Conservation (phyloP, 2,113 vertebrate genomes). For the Lepidothrix coronata region DNA sequence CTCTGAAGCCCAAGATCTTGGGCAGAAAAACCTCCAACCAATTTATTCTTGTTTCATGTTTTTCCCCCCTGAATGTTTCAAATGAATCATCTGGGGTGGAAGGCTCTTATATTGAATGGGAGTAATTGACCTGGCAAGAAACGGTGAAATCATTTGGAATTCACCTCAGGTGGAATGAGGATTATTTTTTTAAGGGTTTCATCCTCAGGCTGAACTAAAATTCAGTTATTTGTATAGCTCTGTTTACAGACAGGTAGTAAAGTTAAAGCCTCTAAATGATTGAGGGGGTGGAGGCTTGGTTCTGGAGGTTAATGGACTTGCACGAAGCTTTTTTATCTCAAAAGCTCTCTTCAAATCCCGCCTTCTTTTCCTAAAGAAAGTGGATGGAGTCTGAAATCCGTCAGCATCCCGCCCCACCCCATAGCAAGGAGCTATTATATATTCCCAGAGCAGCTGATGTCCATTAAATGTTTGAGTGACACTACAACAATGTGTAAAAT, state of each 20-base stretch:
- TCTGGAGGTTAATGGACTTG: conserved; percentile 8
- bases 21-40: not conserved
- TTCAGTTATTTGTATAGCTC: conserved; percentile 4
- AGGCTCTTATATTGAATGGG: not conserved
- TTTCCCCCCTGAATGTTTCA: not conserved
- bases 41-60: not conserved
- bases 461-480: conserved; percentile 57
- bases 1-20: not conserved
- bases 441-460: conserved; percentile 18
- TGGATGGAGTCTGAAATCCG: not conserved
- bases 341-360: not conserved
- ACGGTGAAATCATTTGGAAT: not conserved
- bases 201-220: not conserved
- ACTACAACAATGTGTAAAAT: conserved; percentile 56
- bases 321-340: not conserved
- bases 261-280: not conserved
- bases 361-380: not conserved
- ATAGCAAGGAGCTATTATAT: not conserved
- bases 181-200: not conserved
- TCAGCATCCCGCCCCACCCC: not conserved
- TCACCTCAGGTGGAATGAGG: not conserved
- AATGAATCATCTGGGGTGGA: not conserved
- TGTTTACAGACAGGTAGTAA: not conserved
- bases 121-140: not conserved
- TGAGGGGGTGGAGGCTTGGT: not conserved